Base-by-base conservation (phyloP, 2,113 vertebrate genomes). In the Neodontobutis hainanensis region DNA sequence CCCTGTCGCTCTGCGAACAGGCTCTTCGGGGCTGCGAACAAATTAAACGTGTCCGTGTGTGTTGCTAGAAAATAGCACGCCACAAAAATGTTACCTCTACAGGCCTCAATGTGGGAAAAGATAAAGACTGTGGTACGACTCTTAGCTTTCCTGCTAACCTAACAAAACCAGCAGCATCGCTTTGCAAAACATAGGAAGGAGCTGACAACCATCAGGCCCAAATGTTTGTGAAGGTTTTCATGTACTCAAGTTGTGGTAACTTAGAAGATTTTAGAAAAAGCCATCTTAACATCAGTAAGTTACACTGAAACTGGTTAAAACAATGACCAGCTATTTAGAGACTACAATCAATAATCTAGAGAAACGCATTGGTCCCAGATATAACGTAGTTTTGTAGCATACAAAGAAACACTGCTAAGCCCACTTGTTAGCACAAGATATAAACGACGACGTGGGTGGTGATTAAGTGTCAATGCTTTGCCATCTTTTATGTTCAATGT, bases 91-190 rank as follows among this genome's bases (percentile, higher is more conserved):
- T 27, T 27, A 27, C 19, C 1, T 27, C 19, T 27, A 27, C 19
- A 27, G 19, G 58, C 48, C 75, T 81, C 58, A 2, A 12, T 42
- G 4, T 53, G 16, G 47, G 38, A 47, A 34, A 11, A 40, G 67
- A 56, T 69, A 61, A 57, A 14, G 6, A 43, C 42, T 8, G n/a
- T 50, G 19, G 19, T 27, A 27, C 19, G 19, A 27, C 19, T 27
- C 19, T 27, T 27, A 85, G 83, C 81, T 19, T 11, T 44, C 46
- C 47, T 44, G 67, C 65, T 76, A 75, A 50, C 49, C 11, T 35
- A 12, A 57, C 27, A 57, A 19, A 65, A 46, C n/a, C 51, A 66
- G 70, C 57, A 44, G 1, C 14, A 44, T 8, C 46, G 71, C 63
- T 55, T 57, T 3, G 49, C 14, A 2, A 35, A 10, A 49, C 43